Evolutionary conservation across 2,888 invertebrate species (phyloP), one percentile per base, ranked within the genome.

Genomic region (Synanthedon formicaeformis): DNA sequence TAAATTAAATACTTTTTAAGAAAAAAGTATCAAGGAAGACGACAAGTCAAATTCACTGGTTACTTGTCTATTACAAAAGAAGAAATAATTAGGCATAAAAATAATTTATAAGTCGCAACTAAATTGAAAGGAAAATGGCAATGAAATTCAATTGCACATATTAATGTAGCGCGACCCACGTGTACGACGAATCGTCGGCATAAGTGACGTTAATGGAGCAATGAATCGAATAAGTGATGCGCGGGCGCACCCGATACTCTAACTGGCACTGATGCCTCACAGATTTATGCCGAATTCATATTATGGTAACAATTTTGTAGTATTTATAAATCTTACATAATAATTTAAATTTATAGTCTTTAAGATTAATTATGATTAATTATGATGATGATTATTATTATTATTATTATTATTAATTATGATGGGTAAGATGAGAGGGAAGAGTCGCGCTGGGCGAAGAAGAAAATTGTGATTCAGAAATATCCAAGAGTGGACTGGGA

Each of bases 71-170:
- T 34, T 34, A 34, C 34, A 34, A 34, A 34, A 34, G 8, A 34
- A 34, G 2, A 34, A 34, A 34, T 34, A 34, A 34, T 34, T 34
- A 34, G 8, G 11, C 45, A 45, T 13, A 45, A 45, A 12, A 14
- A 13, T n/a, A 45, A 12, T 45, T 45, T 45, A 45, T 13, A 45
- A 45, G 14, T 45, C 14, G 12, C 45, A 45, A 13, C 14, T 45
- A 13, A 13, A 14, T 45, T 45, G 64, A 63, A 68, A 83, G 84
- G 86, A 78, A 83, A 83, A 83, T 79, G 80, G 78, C 86, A 85
- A 85, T 85, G 83, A 83, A 74, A 81, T 81, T 68, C 84, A 85
- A 83, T 85, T 84, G 85, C 71, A 75, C 68, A 61, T 62, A 71
- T 75, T 71, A 74, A 61, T 59, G 51, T 50, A 23, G 53, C 52